Conservation (phyloP, 2,888 invertebrate genomes). For the Prosopocoilus inquinatus region DNA sequence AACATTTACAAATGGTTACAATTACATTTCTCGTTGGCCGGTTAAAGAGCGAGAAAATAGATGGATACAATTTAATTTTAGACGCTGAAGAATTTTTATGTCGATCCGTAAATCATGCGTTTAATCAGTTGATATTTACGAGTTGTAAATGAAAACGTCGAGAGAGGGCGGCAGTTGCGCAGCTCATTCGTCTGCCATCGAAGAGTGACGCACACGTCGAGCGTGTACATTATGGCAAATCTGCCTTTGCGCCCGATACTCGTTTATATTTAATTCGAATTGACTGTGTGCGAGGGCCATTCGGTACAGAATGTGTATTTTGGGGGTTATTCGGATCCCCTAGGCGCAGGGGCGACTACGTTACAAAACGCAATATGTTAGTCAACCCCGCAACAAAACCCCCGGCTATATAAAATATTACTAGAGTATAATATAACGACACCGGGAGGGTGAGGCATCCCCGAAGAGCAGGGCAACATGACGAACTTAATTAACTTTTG, state of each 20-base stretch:
- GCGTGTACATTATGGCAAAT: background rate
- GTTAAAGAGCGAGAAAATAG: too few species aligned
- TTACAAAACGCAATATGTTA: conserved; percentile 36
- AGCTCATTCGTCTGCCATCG: too few species aligned
- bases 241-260: background rate
- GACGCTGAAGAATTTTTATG: too few species aligned
- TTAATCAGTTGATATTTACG: too few species aligned
- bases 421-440: conserved; percentile 41
- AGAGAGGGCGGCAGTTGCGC: too few species aligned
- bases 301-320: conserved; percentile 12
- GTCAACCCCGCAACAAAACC: conserved; percentile 32
- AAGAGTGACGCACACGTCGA: too few species aligned
- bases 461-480: conserved; percentile 37
- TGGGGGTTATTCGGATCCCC: conserved; percentile 24
- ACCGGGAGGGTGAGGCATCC: conserved; percentile 36
- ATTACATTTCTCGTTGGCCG: too few species aligned
- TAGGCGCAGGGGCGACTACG: conserved; percentile 21
- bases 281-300: background rate
- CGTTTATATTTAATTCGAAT: conserved; percentile 4
- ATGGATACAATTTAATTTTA: too few species aligned
- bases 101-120: too few species aligned
- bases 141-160: too few species aligned
- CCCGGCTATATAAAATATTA: conserved; percentile 39
- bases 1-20: too few species aligned
- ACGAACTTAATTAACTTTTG: conserved; percentile 42